Percentiles rank a stretch among this genome's conserved stretches.
phyloP scores from a whole-genome alignment of 2,888 invertebrate species.

The Pseudeuparius sepicola region DNA sequence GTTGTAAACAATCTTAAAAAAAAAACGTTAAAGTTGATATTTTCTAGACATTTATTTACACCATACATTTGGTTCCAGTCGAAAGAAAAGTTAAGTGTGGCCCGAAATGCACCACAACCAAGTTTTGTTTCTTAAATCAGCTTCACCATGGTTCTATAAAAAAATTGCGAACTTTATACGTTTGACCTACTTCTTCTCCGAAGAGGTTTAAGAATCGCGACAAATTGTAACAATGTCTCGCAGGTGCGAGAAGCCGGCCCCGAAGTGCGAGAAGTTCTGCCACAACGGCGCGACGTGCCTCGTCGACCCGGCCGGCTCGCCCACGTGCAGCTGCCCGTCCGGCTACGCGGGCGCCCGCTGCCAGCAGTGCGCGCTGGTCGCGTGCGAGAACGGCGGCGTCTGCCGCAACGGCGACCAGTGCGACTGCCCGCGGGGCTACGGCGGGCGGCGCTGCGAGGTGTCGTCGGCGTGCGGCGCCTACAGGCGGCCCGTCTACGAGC shows the following conservation, averaged over 20 bases:
- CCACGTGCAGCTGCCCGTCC: constrained; percentile 39
- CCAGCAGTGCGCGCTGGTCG: constrained; percentile 46
- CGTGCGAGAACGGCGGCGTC: constrained; percentile 52
- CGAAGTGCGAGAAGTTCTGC: constrained; percentile 46
- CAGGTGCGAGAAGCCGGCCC: constrained; percentile 53
- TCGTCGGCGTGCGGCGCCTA: constrained; percentile 7
- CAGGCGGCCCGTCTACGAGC: background rate
- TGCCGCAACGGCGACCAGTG: constrained; percentile 49
- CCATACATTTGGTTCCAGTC: no score
- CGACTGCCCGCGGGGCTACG: constrained; percentile 13
- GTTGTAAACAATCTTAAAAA: no score
- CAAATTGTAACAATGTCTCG: no score
- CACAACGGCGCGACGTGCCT: constrained; percentile 52
- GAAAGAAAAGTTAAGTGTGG: no score
- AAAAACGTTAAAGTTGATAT: no score
- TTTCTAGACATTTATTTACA: no score
- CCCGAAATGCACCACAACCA: no score
- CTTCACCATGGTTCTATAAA: no score
- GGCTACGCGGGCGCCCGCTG: constrained; percentile 43
- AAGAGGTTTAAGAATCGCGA: no score
- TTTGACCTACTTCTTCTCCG: no score
- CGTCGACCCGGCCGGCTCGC: constrained; percentile 29
- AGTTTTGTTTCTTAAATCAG: no score
- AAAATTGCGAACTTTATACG: no score
- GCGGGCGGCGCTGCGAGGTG: constrained; percentile 6